These are phyloP conservation scores for Choloepus didactylus DNA, from an alignment of 2,797 vertebrate genomes.

Conservation along the genomic window DNA sequence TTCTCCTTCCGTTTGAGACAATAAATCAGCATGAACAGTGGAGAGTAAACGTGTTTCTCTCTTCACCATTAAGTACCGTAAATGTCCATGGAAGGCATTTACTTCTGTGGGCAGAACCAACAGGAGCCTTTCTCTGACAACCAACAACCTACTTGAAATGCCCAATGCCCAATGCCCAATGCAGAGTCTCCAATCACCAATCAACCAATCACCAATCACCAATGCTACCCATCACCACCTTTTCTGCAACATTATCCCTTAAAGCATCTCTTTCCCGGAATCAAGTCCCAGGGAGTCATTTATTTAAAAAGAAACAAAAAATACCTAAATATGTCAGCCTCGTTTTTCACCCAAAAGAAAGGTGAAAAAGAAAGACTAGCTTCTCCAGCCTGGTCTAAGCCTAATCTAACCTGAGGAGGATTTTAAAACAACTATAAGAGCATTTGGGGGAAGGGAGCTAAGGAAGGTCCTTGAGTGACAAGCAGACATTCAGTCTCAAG, in stretches of 20 bases:
- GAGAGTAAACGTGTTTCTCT: neutral
- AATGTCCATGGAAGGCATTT: neutral
- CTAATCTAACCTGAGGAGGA: neutral
- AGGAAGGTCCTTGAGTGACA: neutral
- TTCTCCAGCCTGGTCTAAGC: neutral
- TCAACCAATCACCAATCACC: too few relatives aligned
- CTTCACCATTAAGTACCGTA: neutral
- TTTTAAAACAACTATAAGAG: constrained; percentile 28
- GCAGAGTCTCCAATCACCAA: neutral
- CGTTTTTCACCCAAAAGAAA: constrained; percentile 59
- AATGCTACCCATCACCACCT: neutral
- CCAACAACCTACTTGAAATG: neutral
- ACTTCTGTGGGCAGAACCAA: neutral
- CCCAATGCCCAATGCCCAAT: neutral
- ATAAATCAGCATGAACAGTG: neutral
- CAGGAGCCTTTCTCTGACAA: neutral
- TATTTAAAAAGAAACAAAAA: constrained; percentile 54
- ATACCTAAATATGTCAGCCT: constrained; percentile 51
- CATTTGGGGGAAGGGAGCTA: neutral
- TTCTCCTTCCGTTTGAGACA: neutral
- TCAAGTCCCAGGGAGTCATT: constrained; percentile 30
- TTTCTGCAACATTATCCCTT: constrained; percentile 17
- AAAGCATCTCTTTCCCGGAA: constrained; percentile 27
- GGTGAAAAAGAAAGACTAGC: constrained; percentile 11
- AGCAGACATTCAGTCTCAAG: neutral